Conservation (phyloP, 2,888 invertebrate species). For the Cancer borealis region DNA sequence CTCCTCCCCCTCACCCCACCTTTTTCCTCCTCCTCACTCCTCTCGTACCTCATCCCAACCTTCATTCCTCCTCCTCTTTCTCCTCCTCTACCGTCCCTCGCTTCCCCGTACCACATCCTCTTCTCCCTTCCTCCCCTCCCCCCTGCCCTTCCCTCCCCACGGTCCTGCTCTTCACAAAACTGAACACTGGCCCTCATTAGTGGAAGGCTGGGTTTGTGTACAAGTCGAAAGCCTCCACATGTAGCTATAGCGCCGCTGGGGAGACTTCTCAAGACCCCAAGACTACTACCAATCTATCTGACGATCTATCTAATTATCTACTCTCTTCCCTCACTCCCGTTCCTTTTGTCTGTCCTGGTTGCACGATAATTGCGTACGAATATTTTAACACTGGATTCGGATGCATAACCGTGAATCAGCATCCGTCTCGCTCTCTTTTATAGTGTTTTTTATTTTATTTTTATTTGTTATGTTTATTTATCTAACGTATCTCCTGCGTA, state of each 20-base stretch:
- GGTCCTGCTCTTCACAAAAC: conserved; percentile 47
- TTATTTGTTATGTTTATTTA: not conserved
- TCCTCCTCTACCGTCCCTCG: not conserved
- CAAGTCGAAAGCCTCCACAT: conserved; percentile 25
- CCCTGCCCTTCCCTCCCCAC: not conserved
- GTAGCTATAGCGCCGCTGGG: not conserved
- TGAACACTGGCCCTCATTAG: conserved; percentile 63
- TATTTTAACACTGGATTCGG: not conserved
- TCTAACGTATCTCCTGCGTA: not conserved
- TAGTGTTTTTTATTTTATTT: not conserved
- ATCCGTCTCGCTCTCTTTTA: not conserved
- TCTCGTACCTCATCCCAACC: not conserved
- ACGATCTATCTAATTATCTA: conserved; percentile 18
- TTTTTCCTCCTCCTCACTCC: conserved; percentile 7
- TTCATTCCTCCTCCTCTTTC: not conserved
- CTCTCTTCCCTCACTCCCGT: not conserved
- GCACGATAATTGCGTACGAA: conserved; percentile 8
- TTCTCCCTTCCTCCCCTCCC: not conserved
- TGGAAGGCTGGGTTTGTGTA: not conserved
- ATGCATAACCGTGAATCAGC: not conserved
- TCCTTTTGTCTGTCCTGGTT: not conserved
- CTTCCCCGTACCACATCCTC: not conserved
- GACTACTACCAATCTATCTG: not conserved
- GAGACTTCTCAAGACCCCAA: not conserved
- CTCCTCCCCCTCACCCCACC: conserved; percentile 5